These are phyloP conservation scores for Monarcha castaneiventris DNA, from an alignment of 2,113 vertebrate genomes.

Conservation along the genomic window DNA sequence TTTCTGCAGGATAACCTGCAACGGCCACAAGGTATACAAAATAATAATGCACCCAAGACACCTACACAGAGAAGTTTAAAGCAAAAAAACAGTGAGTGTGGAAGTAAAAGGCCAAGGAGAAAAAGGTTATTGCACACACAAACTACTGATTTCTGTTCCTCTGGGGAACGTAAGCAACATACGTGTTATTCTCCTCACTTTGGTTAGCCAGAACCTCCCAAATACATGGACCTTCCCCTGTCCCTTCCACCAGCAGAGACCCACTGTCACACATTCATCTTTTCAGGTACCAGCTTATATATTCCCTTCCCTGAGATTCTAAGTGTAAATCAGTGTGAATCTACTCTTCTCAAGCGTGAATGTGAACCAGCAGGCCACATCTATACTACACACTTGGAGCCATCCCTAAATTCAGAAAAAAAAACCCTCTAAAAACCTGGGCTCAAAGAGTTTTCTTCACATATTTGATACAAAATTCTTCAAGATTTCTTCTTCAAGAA, in stretches of 20 bases:
- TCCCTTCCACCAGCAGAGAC: background rate
- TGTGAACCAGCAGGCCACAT: background rate
- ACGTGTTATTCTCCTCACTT: background rate
- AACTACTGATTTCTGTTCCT: background rate
- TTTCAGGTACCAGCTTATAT: background rate
- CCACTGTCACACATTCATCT: fast-evolving
- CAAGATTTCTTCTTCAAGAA: slow-evolving; percentile 15
- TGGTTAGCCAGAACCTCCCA: background rate
- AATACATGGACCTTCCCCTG: fast-evolving
- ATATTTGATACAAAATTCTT: background rate
- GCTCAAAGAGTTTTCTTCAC: background rate
- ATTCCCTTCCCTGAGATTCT: background rate
- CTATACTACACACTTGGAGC: background rate
- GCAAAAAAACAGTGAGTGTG: background rate
- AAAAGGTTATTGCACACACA: background rate
- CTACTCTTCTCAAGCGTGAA: background rate
- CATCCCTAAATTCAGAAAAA: background rate
- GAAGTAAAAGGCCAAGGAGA: background rate
- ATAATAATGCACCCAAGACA: background rate
- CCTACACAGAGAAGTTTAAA: background rate
- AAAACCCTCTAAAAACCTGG: background rate
- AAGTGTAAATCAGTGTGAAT: background rate
- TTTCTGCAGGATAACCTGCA: background rate
- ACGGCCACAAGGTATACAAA: background rate
- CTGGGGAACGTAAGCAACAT: fast-evolving